Base-by-base conservation (phyloP, 2,113 vertebrate species). In the Ciconia stormi region DNA sequence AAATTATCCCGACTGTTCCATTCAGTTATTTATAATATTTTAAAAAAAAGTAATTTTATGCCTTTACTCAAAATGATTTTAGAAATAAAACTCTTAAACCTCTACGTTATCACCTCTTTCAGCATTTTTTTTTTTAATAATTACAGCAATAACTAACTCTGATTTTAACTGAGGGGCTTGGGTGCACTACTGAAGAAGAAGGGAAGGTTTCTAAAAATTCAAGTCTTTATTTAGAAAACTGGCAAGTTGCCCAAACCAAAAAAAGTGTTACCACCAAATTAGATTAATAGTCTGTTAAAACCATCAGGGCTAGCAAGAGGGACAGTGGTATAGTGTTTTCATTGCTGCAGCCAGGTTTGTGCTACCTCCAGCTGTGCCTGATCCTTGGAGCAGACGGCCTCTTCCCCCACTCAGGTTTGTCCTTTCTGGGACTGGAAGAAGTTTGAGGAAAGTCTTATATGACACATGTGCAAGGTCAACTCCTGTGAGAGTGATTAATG, bases 381-480 rank as follows among this genome's bases (percentile, higher is more conserved):
- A 18, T 65, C 61, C 18, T 61, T 49, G 36, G 72, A 65, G 76
- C 8, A 26, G 36, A 21, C 2, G 2, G 38, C 29, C 40, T 50
- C 47, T 79, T 87, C 5, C 6, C 46, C 27, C 4, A 6, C 55
- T 72, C 12, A 2, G 8, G 12, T 72, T 69, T 4, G 6, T 78
- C 42, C 26, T 80, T 87, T 44, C 18, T 32, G 78, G 36, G 38
- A 36, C 7, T 92, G 82, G 49, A 77, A 49, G 30, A 88, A 66
- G 19, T 47, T 56, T 65, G 53, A 71, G 79, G 14, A n/a, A 59
- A 14, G 18, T 49, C n/a, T 85, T 42, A 4, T 0, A 0, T 16
- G n/a, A n/a, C 25, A 40, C 25, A n/a, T 55, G 6, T 58, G 47
- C 38, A 32, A 49, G 46, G 47, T 61, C 53, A 27, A 0, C 34